A percentile compares a stretch with the other conserved stretches of the same genome.
These are phyloP conservation scores for Anguilla obscura DNA, from an alignment of 2,797 vertebrate species.

Conservation along the genomic window DNA sequence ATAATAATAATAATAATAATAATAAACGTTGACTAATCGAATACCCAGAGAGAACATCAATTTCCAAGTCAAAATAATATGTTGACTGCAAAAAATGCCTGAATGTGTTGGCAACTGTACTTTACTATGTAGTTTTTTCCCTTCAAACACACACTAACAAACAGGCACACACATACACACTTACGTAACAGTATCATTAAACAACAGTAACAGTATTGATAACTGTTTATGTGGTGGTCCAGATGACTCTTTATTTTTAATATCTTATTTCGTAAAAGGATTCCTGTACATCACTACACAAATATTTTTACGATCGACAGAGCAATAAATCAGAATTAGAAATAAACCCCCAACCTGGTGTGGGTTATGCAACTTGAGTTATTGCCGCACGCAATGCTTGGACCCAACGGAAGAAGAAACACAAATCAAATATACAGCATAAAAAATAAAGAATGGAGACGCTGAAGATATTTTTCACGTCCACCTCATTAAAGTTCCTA, in stretches of 20 bases:
- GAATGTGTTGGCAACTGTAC: background rate
- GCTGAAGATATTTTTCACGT: conserved; percentile 52
- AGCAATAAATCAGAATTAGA: conserved; percentile 54
- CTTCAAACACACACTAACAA: conserved; percentile 24
- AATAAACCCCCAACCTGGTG: conserved; percentile 39
- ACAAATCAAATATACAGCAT: conserved; percentile 67
- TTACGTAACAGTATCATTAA: background rate
- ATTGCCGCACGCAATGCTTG: conserved; percentile 51
- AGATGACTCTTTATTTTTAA: conserved; percentile 35
- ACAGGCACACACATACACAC: background rate
- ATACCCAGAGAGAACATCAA: background rate
- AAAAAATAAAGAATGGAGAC: conserved; percentile 44
- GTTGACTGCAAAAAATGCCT: background rate
- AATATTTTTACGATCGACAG: conserved; percentile 49
- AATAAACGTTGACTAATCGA: background rate
- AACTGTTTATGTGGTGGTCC: background rate
- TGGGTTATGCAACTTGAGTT: conserved; percentile 62
- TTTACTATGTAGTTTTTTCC: background rate
- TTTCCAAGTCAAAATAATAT: background rate
- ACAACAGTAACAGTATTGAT: background rate
- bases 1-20: no score
- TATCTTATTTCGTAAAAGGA: conserved; percentile 33
- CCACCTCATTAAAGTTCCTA: conserved; percentile 45
- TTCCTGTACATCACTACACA: conserved; percentile 40
- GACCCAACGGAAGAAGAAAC: conserved; percentile 42